These are phyloP conservation scores for Ctenodactylus gundi DNA, from an alignment of 2,113 vertebrate species.

Conservation along the genomic window DNA sequence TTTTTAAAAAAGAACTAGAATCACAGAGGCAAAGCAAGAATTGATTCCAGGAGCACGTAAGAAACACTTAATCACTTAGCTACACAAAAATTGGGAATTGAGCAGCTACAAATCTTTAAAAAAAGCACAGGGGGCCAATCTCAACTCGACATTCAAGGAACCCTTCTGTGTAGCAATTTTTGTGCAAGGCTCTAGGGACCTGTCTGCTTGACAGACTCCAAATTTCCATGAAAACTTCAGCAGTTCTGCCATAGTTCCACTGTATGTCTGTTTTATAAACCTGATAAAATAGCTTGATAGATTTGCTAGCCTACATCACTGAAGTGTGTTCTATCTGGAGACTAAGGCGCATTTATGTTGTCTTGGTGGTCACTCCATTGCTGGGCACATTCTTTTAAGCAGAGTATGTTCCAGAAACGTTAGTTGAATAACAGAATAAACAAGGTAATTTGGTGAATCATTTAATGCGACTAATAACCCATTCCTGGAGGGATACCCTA, in stretches of 20 bases:
- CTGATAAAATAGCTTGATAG: neutral
- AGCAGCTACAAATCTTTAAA: neutral
- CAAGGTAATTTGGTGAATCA: neutral
- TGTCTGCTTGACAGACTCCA: neutral
- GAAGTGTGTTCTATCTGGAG: neutral
- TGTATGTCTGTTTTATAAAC: neutral
- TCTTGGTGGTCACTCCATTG: neutral
- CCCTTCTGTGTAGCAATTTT: neutral
- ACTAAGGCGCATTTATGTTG: neutral
- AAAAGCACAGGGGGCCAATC: neutral
- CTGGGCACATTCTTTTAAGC: neutral
- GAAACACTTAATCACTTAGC: neutral
- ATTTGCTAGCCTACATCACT: neutral
- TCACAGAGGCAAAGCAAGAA: no score
- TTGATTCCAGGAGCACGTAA: neutral
- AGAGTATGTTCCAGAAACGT: neutral
- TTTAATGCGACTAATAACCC: neutral
- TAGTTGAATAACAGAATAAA: neutral
- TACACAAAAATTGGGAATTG: neutral
- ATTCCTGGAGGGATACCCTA: neutral
- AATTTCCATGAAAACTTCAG: neutral
- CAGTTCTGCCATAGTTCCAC: neutral
- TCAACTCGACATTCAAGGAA: neutral
- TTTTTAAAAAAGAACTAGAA: no score
- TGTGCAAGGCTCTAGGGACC: neutral